Base-by-base conservation (phyloP, 2,888 invertebrate species). In the Perizoma affinitatum region DNA sequence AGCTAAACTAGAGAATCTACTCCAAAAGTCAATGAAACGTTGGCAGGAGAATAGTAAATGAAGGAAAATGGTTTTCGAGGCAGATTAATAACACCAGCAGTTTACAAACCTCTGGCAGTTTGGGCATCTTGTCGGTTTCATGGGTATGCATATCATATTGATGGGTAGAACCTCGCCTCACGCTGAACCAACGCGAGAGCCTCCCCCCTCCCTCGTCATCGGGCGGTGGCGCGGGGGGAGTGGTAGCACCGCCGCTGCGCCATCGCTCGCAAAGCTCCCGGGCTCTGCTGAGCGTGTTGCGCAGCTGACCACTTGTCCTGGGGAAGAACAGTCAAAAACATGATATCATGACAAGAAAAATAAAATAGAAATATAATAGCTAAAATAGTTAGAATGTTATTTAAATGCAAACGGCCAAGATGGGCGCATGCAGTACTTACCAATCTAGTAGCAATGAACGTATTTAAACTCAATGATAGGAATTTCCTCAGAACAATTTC, bases 141-240 rank as follows among this genome's bases (percentile, higher is more conserved):
- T 90, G 87, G 35, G 87, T 64, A 67, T 92, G 92, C 92, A 93
- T 95, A 79, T 97, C 97, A 84, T 96, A 97, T 78, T 97, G 97
- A 85, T 96, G 96, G n/a, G 95, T 93, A 66, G 96, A 96, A 46
- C 96, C 96, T 64, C 97, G 93, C 44, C 97, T 92, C 67, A 97
- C 96, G 76, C 97, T 97, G 93, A 97, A 98, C 97, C 97, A 97
- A 71, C 98, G 93, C 40, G 97, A 96, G 50, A 97, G 93, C 59
- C 96, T 93, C 65, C 97, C 96, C 71, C 96, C 95, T 50, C 95
- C 94, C 71, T 95, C 94, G 80, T 94, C 94, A 67, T 93, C 93
- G 59, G 92, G 92, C 47, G 92, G 88, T 4, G 86, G 87, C 9
- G 88, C 83, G 38, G 88, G 86, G 41, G 90, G 88, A 61, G 87